Base-by-base conservation (phyloP, 1,140 invertebrate species). In the Goniozus legneri region DNA sequence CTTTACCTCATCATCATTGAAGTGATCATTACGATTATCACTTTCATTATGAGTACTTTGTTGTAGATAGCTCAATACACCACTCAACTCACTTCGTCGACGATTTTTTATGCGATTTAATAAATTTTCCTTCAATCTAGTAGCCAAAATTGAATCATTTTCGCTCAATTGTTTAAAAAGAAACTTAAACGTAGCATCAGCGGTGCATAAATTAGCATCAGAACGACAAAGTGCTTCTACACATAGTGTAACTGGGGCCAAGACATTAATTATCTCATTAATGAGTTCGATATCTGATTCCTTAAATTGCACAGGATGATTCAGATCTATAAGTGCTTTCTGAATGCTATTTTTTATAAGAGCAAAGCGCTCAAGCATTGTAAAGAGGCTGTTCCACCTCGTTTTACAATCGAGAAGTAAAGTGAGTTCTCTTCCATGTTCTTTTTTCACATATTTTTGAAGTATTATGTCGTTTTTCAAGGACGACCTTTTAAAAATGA, bases 271-370 rank as follows among this genome's bases (percentile, higher is more conserved):
- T 8, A 33, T 14, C 38, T 52, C 18, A 30, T 47, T 42, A 13
- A 27, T 41, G 30, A 61, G 53, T 47, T 47, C 31, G 6, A 58
- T 47, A 33, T 58, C 19, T 24, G 33, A 46, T 46, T 40, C 31
- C 19, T 27, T 27, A 6, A 27, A 27, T 6, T 10, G 10, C 4
- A 27, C 10, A 6, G 24, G 24, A 27, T 27, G 24, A 27, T 27
- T 27, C 10, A 56, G 15, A 44, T 58, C 56, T 36, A 61, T 58
- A 19, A 61, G 50, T 16, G 53, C 53, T 50, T 61, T 61, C 16
- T 43, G 27, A 27, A 61, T 51, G 27, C 50, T 52, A 14, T 31
- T 36, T 56, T 45, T 53, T 40, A 57, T 21, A 32, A 46, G 52
- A 22, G 49, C 50, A 33, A 58, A 58, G 33, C 47, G 22, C 46